Evolutionary conservation across 2,113 vertebrate genomes (phyloP).

Genomic region (Vombatus ursinus): DNA sequence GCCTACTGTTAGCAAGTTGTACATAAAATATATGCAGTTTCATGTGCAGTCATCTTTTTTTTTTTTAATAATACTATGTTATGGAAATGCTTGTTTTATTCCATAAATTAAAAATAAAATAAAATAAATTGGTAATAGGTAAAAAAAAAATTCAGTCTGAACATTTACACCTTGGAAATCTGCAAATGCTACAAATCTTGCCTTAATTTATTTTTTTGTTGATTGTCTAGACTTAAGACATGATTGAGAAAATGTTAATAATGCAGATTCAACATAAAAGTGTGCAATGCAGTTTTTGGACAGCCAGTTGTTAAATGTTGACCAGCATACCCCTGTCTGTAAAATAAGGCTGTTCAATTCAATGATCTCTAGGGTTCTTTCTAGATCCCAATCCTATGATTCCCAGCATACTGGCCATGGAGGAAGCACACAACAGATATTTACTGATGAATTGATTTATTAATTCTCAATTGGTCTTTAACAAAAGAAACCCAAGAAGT

Average conservation of each 20-base stretch:
- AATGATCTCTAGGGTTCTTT: background rate
- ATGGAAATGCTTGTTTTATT: background rate
- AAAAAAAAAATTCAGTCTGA: background rate
- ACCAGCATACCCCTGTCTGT: background rate
- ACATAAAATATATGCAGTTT: background rate
- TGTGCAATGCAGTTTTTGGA: background rate
- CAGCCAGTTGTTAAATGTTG: background rate
- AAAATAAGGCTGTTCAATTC: background rate
- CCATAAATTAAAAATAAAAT: background rate
- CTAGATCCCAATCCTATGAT: background rate
- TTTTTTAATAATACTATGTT: background rate
- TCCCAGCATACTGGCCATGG: background rate
- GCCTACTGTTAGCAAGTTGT: background rate
- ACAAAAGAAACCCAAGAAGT: background rate
- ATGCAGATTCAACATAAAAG: background rate
- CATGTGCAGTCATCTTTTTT: background rate
- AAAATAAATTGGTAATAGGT: background rate
- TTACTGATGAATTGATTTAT: background rate
- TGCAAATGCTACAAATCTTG: background rate
- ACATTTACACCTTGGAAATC: background rate
- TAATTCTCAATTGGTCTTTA: background rate
- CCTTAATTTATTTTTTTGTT: background rate
- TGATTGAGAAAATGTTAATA: background rate
- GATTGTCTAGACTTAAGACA: background rate
- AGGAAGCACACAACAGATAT: background rate